Base-by-base conservation (phyloP, 2,797 vertebrate species). In the Rhinophrynus dorsalis region DNA sequence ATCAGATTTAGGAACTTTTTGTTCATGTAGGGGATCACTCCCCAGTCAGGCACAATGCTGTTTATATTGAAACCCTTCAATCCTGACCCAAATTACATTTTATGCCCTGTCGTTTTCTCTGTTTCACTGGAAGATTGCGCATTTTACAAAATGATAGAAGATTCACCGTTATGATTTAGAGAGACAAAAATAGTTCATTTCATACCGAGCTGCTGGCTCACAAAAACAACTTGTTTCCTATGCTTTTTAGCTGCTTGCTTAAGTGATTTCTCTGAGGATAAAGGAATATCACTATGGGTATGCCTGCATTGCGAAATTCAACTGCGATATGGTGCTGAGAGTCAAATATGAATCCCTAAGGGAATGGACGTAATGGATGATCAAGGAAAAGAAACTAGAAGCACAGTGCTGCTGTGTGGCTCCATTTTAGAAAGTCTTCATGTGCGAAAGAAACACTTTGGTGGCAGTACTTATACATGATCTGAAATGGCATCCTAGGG, bases 401-500 rank as follows among this genome's bases (percentile, higher is more conserved):
- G 27, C 37, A 52, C 40, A 59, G 61, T 52, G 55, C 62, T 59
- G 61, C 69, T 66, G 61, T 57, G 61, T 51, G 24, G 58, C 61
- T 37, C 52, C 60, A 64, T 65, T 72, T 72, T 40, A 58, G 54
- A 71, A 65, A n/a, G 18, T 44, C 64, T 73, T 64, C 35, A 58
- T 72, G 51, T 40, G 27, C 40, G 26, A 52, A 48, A 59, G 44
- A 64, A 73, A 29, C 61, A 65, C 62, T 73, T 73, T 73, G 45
- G 57, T 73, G 40, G 13, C 44, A 20, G 45, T 42, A 59, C 55
- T 66, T 73, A 66, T 45, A 37, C 18, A 58, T 59, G 61, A 66
- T 66, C 54, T 52, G 62, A 73, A 73, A 73, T 66, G 21, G 69
- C 33, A 52, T 73, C 69, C 69, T 21, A 66, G 55, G 62, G 69